phyloP scores from a whole-genome alignment of 2,888 invertebrate species.

The Malthinus flaveolus region DNA sequence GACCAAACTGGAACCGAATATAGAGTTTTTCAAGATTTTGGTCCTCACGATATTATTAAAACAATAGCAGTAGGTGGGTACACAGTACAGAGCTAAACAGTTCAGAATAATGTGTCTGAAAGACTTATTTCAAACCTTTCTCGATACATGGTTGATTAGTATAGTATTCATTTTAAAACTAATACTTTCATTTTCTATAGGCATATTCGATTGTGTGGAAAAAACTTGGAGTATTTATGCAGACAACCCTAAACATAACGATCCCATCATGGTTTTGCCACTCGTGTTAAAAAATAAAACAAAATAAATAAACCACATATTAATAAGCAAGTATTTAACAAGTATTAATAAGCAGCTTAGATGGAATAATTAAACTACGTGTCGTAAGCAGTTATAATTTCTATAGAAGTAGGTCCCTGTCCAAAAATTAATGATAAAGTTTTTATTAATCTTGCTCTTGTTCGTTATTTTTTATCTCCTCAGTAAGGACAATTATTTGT shows the following conservation, averaged over 20 bases:
- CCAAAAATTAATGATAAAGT: no score
- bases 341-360: background rate
- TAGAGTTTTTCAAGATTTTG: constrained; percentile 70
- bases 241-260: constrained; percentile 69
- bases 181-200: constrained; percentile 52
- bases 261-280: constrained; percentile 74
- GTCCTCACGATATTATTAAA: constrained; percentile 65
- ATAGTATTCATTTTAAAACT: background rate
- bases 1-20: constrained; percentile 69
- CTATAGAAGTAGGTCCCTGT: no score
- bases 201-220: constrained; percentile 76
- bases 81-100: no score
- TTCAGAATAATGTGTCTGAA: no score
- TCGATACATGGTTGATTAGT: background rate
- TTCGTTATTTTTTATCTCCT: no score
- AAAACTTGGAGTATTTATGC: constrained; percentile 79
- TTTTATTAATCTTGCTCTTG: no score
- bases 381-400: background rate
- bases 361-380: background rate
- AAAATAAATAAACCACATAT: no score
- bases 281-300: constrained; percentile 47
- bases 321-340: background rate
- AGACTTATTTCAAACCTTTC: no score
- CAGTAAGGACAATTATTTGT: no score
- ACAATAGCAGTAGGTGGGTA: constrained; percentile 76